Evolutionary conservation across 2,113 vertebrate species (phyloP).

Genomic region (Psophia crepitans): DNA sequence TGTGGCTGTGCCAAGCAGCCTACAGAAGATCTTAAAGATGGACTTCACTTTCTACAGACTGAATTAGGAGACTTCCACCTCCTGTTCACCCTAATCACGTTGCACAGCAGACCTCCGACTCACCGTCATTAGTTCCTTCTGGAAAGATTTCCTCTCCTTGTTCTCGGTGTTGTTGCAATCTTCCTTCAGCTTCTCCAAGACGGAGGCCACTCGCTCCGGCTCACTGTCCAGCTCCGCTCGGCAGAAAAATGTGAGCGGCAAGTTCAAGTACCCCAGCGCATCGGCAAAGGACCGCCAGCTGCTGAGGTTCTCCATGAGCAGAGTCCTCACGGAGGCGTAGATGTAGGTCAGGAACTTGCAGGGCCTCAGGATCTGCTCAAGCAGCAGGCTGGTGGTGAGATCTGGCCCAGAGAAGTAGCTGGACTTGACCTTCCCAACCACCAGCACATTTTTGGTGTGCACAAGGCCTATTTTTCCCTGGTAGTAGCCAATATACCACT

Average conservation of each 20-base stretch:
- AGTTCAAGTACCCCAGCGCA: constrained; percentile 84
- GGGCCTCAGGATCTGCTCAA: constrained; percentile 91
- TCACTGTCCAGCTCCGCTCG: constrained; percentile 89
- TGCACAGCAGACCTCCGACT: constrained; percentile 5
- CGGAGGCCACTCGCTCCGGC: constrained; percentile 88
- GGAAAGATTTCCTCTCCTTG: constrained; percentile 93
- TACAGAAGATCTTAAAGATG: background rate
- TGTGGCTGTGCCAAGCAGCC: background rate
- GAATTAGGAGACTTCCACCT: background rate
- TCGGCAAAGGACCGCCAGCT: constrained; percentile 93
- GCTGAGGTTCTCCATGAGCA: constrained; percentile 94
- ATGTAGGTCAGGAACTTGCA: constrained; percentile 98
- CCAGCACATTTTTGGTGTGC: constrained; percentile 90
- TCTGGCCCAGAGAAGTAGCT: constrained; percentile 84
- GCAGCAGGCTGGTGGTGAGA: constrained; percentile 83
- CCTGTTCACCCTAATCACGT: fast-evolving
- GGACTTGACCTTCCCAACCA: constrained; percentile 86
- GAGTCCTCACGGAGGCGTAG: constrained; percentile 91
- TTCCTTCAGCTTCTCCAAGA: constrained; percentile 94
- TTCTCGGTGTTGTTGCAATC: constrained; percentile 88
- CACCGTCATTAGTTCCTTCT: constrained; percentile 94
- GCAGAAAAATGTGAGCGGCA: constrained; percentile 88
- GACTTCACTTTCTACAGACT: background rate
- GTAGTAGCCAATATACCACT: constrained; percentile 96
- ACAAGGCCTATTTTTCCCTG: constrained; percentile 90